Percentiles rank a stretch among this genome's conserved stretches.
Conservation (phyloP, 2,797 vertebrate genomes). For the Carapus acus region DNA sequence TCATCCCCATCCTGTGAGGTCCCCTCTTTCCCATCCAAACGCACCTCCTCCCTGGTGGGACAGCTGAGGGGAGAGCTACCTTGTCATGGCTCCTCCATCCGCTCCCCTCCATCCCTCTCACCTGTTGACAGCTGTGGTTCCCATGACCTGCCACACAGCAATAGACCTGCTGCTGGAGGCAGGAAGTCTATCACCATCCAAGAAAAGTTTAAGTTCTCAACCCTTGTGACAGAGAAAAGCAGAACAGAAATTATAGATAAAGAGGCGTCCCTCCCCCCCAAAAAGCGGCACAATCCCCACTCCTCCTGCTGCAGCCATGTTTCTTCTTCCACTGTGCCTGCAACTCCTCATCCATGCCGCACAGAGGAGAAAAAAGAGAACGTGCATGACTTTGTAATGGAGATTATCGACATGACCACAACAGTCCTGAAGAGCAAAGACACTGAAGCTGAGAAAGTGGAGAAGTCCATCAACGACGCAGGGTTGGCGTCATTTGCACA, state of each 20-base stretch:
- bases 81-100: constrained; percentile 61
- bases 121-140: constrained; percentile 56
- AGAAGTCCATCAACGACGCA: constrained; percentile 43
- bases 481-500: constrained; percentile 73
- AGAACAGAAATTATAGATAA: constrained; percentile 50
- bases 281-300: constrained; percentile 30
- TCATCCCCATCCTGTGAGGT: constrained; percentile 50
- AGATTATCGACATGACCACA: constrained; percentile 92
- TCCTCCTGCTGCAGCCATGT: constrained; percentile 64
- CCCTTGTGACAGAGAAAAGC: constrained; percentile 66
- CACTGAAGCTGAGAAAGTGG: constrained; percentile 65
- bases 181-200: constrained; percentile 62
- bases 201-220: constrained; percentile 66
- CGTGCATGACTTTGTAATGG: constrained; percentile 88
- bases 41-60: constrained; percentile 62
- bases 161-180: constrained; percentile 1
- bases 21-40: constrained; percentile 37
- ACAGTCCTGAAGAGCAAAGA: constrained; percentile 84
- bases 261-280: constrained; percentile 34
- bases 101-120: constrained; percentile 53
- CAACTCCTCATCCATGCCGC: neutral
- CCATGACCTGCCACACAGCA: constrained; percentile 26
- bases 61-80: constrained; percentile 74
- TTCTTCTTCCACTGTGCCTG: constrained; percentile 20
- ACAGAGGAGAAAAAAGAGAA: constrained; percentile 59